A percentile compares a stretch with the other conserved stretches of the same genome.
These are phyloP conservation scores for Ia io DNA, from an alignment of 2,113 vertebrate species.

Conservation along the genomic window DNA sequence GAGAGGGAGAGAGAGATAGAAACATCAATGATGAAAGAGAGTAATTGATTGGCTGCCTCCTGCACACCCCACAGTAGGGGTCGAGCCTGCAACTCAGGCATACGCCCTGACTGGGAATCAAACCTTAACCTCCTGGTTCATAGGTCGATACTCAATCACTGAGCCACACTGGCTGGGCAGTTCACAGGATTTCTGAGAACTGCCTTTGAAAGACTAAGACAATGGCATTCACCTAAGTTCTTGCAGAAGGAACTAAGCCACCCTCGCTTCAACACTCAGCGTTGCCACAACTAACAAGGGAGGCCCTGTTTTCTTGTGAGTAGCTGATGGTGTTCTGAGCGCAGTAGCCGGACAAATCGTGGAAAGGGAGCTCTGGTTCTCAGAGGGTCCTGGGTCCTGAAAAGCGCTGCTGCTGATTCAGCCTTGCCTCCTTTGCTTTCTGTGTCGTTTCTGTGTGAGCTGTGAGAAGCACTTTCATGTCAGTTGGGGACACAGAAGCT, in stretches of 20 bases:
- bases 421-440: slow-evolving; percentile 6
- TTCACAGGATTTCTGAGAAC: background rate
- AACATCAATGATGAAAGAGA: no score
- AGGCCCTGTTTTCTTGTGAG: slow-evolving; percentile 8
- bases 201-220: background rate
- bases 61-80: no score
- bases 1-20: no score
- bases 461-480: background rate
- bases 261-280: fast-evolving
- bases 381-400: background rate
- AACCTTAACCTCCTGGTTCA: no score
- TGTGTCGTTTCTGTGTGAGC: slow-evolving; percentile 52
- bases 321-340: background rate
- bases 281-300: background rate
- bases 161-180: background rate
- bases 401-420: background rate
- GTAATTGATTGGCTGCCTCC: no score
- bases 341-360: background rate
- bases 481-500: slow-evolving; percentile 26
- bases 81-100: no score
- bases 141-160: no score
- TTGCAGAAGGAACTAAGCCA: background rate
- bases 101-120: no score
- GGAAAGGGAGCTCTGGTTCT: background rate
- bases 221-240: background rate